A percentile compares a stretch with the other conserved stretches of the same genome.
These are phyloP conservation scores for Meloidogyne hapla DNA, from an alignment of 1,140 invertebrate genomes.

Conservation along the genomic window DNA sequence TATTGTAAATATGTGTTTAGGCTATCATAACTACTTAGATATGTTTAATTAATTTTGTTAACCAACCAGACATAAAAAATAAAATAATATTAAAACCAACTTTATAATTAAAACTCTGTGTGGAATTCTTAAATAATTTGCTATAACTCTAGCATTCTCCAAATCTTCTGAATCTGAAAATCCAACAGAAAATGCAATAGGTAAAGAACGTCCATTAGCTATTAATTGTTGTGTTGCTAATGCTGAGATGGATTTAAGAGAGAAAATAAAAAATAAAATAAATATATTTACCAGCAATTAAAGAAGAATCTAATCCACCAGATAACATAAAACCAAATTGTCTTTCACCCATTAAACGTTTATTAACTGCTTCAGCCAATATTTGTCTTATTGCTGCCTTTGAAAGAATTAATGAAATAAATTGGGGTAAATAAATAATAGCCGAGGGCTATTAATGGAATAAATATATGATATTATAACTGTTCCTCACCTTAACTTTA, in stretches of 20 bases:
- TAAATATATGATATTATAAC: conserved; percentile 10
- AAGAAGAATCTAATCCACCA: conserved; percentile 58
- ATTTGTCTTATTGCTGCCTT: conserved; percentile 50
- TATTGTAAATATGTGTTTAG: too few relatives aligned
- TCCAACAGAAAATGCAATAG: conserved; percentile 63
- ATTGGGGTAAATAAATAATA: too few relatives aligned
- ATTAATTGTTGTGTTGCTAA: conserved; percentile 10
- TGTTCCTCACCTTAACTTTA: too few relatives aligned
- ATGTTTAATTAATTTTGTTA: too few relatives aligned
- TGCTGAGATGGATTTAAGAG: background rate
- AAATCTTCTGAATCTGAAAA: conserved; percentile 62
- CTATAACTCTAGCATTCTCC: conserved; percentile 55
- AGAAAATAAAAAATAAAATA: background rate
- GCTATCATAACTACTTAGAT: too few relatives aligned
- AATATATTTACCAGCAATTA: conserved; percentile 44
- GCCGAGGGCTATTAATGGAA: background rate
- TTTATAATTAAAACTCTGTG: conserved; percentile 56
- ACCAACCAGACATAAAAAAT: too few relatives aligned
- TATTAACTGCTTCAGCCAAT: conserved; percentile 56
- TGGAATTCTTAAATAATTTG: conserved; percentile 58
- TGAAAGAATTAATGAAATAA: background rate
- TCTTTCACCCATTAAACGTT: conserved; percentile 61
- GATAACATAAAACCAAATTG: conserved; percentile 64
- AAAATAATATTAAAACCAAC: background rate
- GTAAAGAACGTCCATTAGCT: conserved; percentile 30